A percentile compares a stretch with the other conserved stretches of the same genome.
Evolutionary conservation across 2,113 vertebrate species (phyloP).

Genomic region (Mellivora capensis): DNA sequence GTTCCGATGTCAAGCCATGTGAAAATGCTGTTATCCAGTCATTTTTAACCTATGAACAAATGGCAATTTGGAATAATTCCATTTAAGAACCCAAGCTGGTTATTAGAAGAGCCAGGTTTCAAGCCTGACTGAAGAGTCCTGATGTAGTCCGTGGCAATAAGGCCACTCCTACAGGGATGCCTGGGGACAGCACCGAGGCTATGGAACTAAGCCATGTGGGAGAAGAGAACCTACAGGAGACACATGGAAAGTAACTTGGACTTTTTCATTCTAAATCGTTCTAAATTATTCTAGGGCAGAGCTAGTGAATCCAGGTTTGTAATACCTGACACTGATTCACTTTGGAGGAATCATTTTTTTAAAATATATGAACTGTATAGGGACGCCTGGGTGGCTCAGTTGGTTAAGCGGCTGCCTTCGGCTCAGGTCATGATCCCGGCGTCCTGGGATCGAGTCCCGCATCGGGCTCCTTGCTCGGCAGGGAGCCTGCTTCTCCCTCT

Average conservation of each 20-base stretch:
- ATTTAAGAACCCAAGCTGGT: not conserved
- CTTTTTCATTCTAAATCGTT: not conserved
- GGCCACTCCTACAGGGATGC: not conserved
- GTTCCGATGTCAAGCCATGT: not conserved
- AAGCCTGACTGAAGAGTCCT: not conserved
- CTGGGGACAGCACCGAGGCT: fast-evolving
- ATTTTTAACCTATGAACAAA: not conserved
- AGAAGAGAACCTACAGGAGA: not conserved
- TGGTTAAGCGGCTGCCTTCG: too few species aligned
- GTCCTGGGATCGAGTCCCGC: too few species aligned
- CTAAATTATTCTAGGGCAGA: not conserved
- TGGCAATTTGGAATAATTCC: not conserved
- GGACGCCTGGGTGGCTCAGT: too few species aligned
- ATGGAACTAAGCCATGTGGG: fast-evolving
- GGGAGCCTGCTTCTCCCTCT: too few species aligned
- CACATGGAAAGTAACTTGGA: not conserved
- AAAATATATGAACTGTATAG: not conserved
- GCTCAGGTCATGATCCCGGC: too few species aligned
- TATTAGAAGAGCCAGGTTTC: not conserved
- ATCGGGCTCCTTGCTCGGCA: too few species aligned
- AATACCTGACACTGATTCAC: not conserved
- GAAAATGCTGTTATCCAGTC: not conserved
- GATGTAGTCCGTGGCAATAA: not conserved
- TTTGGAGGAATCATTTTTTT: not conserved
- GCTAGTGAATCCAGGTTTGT: not conserved